Evolutionary conservation across 2,113 vertebrate genomes (phyloP).

Genomic region (Vulpes vulpes): DNA sequence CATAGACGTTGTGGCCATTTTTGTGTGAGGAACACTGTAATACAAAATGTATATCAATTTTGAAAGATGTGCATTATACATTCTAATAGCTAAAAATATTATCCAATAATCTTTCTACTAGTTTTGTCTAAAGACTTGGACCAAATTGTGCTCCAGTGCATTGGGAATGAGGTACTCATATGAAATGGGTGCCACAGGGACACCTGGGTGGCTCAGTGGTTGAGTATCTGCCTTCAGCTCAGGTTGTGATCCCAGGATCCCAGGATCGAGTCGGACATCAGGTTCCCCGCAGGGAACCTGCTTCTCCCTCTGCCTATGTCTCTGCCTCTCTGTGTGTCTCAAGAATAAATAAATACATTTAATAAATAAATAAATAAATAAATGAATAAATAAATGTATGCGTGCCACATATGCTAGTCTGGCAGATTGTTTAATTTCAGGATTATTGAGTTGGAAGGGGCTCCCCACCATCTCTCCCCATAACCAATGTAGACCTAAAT

Average conservation of each 20-base stretch:
- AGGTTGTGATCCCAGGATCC: too few relatives aligned
- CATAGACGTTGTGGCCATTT: neutral
- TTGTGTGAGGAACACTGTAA: neutral
- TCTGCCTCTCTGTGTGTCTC: too few relatives aligned
- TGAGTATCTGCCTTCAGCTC: too few relatives aligned
- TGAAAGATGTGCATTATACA: neutral
- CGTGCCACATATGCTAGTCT: neutral
- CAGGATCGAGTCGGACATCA: too few relatives aligned
- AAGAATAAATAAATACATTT: too few relatives aligned
- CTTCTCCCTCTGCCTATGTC: too few relatives aligned
- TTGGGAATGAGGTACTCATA: neutral
- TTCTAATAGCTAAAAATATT: neutral
- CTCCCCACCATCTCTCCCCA: too few relatives aligned
- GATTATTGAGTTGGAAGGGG: too few relatives aligned
- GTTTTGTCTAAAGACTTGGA: neutral
- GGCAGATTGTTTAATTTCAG: neutral
- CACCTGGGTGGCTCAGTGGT: too few relatives aligned
- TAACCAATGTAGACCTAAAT: neutral
- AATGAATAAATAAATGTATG: too few relatives aligned
- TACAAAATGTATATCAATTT: neutral
- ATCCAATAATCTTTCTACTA: neutral
- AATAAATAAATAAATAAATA: too few relatives aligned
- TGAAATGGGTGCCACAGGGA: neutral
- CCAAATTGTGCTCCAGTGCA: accelerated
- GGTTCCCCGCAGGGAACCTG: too few relatives aligned